Conservation (phyloP, 2,888 invertebrate genomes). For the Arctia plantaginis region DNA sequence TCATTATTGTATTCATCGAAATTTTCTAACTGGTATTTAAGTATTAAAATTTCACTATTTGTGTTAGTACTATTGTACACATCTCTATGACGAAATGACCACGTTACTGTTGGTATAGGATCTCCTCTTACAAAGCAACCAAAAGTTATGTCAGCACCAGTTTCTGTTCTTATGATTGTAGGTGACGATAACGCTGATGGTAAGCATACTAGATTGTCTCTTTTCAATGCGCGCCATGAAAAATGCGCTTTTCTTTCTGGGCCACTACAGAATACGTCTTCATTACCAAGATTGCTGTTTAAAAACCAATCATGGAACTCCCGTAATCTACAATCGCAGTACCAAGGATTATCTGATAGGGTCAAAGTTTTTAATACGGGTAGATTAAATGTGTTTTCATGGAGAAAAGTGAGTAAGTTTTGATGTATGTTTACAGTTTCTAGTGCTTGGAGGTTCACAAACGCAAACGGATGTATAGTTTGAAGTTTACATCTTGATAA, state of each 20-base stretch:
- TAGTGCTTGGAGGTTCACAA: slow-evolving; percentile 90
- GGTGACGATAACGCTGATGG: slow-evolving; percentile 89
- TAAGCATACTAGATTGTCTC: slow-evolving; percentile 92
- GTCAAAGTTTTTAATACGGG: slow-evolving; percentile 91
- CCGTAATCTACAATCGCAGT: slow-evolving; percentile 94
- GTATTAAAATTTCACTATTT: slow-evolving; percentile 70
- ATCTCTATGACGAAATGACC: slow-evolving; percentile 90
- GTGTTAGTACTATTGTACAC: slow-evolving; percentile 69
- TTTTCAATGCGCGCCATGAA: slow-evolving; percentile 91
- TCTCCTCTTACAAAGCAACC: slow-evolving; percentile 93
- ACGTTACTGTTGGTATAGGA: slow-evolving; percentile 92
- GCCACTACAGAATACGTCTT: slow-evolving; percentile 90
- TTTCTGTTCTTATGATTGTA: slow-evolving; percentile 89
- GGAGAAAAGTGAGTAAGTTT: slow-evolving; percentile 91
- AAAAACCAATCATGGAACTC: slow-evolving; percentile 94
- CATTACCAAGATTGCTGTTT: slow-evolving; percentile 91
- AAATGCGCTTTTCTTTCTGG: slow-evolving; percentile 89
- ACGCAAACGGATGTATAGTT: slow-evolving; percentile 91
- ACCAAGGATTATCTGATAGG: slow-evolving; percentile 95
- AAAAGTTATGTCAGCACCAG: slow-evolving; percentile 93
- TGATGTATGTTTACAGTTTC: slow-evolving; percentile 94
- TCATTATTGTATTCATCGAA: slow-evolving; percentile 77
- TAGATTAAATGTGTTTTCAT: slow-evolving; percentile 79
- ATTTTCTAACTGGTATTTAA: slow-evolving; percentile 66
- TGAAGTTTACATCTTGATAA: slow-evolving; percentile 92